Evolutionary conservation across 1,140 invertebrate species (phyloP), one percentile per base, ranked within the genome.

Genomic region (Andricus grossulariae): DNA sequence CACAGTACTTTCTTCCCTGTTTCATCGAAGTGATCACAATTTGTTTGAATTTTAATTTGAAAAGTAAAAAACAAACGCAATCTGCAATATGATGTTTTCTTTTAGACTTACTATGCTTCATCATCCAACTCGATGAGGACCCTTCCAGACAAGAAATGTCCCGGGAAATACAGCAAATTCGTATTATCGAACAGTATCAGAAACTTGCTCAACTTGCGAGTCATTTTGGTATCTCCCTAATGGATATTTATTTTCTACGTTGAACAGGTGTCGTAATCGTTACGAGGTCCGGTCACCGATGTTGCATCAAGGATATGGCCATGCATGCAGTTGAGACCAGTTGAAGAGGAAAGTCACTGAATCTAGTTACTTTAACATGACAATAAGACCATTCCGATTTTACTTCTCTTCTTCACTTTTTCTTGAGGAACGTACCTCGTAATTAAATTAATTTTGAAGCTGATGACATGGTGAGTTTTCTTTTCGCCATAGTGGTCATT

Each of bases 111-210:
- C 91, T 91, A 91, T 45, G 97, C 98, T 89, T 98, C 97, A 91
- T 98, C 97, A 88, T 98, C 97, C 60, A 98, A 91, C 88, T 98
- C 97, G 80, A 98, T 95, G 19, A 98, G 93, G 19, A 98, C 97
- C 84, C 97, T 93, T 45, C 97, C 97, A 54, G 96, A 97, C 73
- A 98, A 92, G 89, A 98, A 98, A 88, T 98, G 94, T 45, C 97
- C 96, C 57, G 97, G 97, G 87, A 98, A 98, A 90, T 98, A 98
- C 51, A 98, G 91, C 49, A 98, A 92, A 83, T 96, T 98, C 50
- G 97, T 97, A 89, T 98, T 98, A 90, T 98, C 97, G 91, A 98
- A 97, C 54, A 98, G 93, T 85, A 98, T 98, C 25, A 98, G 92
- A 91, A 98, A 98, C 91, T 98, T 98, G 82, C 97, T 93, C 80